Evolutionary conservation across 2,113 vertebrate species (phyloP), one percentile per base, ranked within the genome.

Genomic region (Gopherus evgoodei): DNA sequence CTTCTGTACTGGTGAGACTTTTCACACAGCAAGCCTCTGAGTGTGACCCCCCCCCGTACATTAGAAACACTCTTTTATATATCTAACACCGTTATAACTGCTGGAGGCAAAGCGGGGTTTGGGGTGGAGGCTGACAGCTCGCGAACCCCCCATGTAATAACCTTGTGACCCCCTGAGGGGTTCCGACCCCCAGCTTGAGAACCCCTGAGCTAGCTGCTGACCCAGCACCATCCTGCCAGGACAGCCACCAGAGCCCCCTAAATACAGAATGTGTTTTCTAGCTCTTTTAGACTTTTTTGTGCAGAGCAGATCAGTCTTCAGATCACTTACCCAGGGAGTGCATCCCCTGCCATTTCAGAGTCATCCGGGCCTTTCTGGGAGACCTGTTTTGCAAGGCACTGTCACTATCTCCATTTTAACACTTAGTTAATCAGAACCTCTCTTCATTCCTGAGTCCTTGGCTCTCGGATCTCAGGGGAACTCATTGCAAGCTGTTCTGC

Each of bases 201-300:
- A 14, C 50, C 50, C 49, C 13, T 50, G 50, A 54, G 21, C 53
- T 54, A 54, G 21, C 8, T 22, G 21, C 29, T 69, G n/a, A n/a
- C 62, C 31, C 31, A 69, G 19, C 17, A 5, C 17, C 42, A 27
- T 47, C 42, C 42, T 78, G 42, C 22, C 10, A 44, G 24, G 47
- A 47, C 22, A 44, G 22, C 22, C 7, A 27, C 75, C 24, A 13
- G 38, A 47, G 42, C 22, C 75, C 42, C 38, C 6, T 19, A 35
- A 72, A 38, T 72, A 47, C 75, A 78, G 42, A 78, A 44, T 12
- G 8, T 78, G 38, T 44, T 78, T 44, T 24, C 25, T 78, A 27
- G 75, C 27, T 90, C 38, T 49, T 88, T 80, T 57, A 86, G 35
- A 72, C 21, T 35, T 0, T 1, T 56, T 13, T 0, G 0, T 31